Evolutionary conservation across 2,797 vertebrate genomes (phyloP), one percentile per base, ranked within the genome.

Genomic region (Threskiornis aethiopicus): DNA sequence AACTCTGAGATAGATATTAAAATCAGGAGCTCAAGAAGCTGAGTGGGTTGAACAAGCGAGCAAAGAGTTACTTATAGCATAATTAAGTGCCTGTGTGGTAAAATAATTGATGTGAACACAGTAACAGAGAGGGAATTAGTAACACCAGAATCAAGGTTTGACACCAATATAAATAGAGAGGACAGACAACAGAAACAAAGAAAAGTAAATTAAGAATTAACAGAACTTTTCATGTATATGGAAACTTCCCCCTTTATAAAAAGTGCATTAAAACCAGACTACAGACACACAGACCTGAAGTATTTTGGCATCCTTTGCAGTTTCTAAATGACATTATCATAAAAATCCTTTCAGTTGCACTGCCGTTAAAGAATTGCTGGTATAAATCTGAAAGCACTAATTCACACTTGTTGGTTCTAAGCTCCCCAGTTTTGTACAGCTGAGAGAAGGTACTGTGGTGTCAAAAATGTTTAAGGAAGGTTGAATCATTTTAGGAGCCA

Each of bases 1-100:
- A 96, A n/a, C 76, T 52, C 92, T 77, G 69, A 93, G 90, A 82
- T 0, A 86, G 91, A 78, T 54, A 89, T 57, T 86, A 93, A 93
- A 96, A 91, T 57, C 77, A 69, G 77, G 37, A 93, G 59, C 81
- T 93, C 71, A 76, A 81, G 54, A 35, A 21, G 57, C 77, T 82
- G 67, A 95, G 64, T 13, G 44, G n/a, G 46, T 54, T 79, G 80
- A 89, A 67, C 44, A 57, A 61, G 70, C 1, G 2, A 64, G 83
- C 18, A 77, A 61, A 72, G 69, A 69, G 79, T 57, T 91, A 67
- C 82, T 93, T 66, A 79, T 1, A 33, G 52, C 37, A 71, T 59
- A 84, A 97, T 88, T 88, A 96, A 81, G 57, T 69, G 78, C 49
- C 42, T 75, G 24, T 46, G 67, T 29, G 78, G 81, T 58, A 85